A percentile compares a stretch with the other conserved stretches of the same genome.
Evolutionary conservation across 2,797 vertebrate genomes (phyloP).

Genomic region (Peromyscus melanophrys): DNA sequence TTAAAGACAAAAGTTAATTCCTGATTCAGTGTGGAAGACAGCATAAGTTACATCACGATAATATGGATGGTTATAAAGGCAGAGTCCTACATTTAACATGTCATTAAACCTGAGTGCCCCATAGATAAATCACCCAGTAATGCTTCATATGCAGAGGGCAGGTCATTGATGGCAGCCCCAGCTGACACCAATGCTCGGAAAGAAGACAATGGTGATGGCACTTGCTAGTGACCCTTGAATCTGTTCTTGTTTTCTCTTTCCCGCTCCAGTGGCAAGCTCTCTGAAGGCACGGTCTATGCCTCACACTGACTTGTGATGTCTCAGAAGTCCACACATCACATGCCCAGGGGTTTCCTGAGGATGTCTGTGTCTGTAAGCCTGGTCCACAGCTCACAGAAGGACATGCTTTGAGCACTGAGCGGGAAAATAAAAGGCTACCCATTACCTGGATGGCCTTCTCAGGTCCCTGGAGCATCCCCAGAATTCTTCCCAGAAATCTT

Average conservation of each 20-base stretch:
- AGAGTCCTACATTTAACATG: neutral
- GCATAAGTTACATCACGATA: neutral
- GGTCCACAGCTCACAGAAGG: rapidly evolving
- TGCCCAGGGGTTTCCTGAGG: neutral
- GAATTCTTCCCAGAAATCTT: neutral
- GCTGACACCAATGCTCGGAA: neutral
- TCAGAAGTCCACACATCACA: too few relatives aligned
- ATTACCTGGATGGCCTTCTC: neutral
- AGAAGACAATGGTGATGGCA: neutral
- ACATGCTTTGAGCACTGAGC: rapidly evolving
- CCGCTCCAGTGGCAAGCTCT: neutral
- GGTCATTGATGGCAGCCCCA: too few relatives aligned
- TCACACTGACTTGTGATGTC: rapidly evolving
- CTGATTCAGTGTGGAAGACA: neutral
- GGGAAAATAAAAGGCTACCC: neutral
- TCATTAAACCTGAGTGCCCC: neutral
- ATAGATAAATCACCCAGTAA: neutral
- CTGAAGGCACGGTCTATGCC: neutral
- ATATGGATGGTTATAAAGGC: neutral
- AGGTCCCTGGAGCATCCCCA: neutral
- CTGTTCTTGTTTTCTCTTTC: neutral
- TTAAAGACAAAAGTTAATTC: neutral
- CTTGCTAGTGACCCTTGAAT: neutral
- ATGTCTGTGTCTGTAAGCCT: rapidly evolving
- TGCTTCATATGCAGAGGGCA: neutral